phyloP scores from a whole-genome alignment of 1,140 invertebrate genomes.

The Sarcophaga peregrina region DNA sequence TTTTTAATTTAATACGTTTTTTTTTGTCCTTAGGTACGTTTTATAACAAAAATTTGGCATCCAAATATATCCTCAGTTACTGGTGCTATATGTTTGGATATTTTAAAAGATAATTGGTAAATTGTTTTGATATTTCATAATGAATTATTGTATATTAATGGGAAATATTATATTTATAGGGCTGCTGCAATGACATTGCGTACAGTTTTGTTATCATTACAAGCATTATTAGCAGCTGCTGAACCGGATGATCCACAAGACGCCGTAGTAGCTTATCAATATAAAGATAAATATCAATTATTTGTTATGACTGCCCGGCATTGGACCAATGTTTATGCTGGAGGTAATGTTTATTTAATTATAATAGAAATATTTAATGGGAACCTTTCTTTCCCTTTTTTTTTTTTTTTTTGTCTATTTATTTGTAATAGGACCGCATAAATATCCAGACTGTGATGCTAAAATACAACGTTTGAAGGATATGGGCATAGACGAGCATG shows the following conservation, averaged over 20 bases:
- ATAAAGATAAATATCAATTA: conserved; percentile 87
- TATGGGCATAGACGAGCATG: conserved; percentile 89
- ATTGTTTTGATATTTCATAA: conserved; percentile 43
- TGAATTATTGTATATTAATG: background rate
- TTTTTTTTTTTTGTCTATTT: conserved; percentile 36
- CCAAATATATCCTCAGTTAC: conserved; percentile 99
- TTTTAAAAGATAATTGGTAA: conserved; percentile 98
- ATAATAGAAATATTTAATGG: background rate
- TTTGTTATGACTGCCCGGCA: conserved; percentile 91
- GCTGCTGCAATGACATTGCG: conserved; percentile 98
- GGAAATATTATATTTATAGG: conserved; percentile 69
- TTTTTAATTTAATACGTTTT: background rate
- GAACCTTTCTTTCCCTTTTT: conserved; percentile 38
- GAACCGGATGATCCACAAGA: conserved; percentile 97
- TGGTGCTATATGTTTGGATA: conserved; percentile 98
- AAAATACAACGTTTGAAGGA: conserved; percentile 85
- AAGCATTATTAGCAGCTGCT: conserved; percentile 90
- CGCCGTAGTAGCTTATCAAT: conserved; percentile 97
- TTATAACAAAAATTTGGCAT: conserved; percentile 99
- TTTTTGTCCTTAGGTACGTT: conserved; percentile 76
- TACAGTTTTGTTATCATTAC: conserved; percentile 92
- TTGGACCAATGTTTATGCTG: conserved; percentile 96
- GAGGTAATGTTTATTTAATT: conserved; percentile 70
- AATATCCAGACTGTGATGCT: conserved; percentile 80
- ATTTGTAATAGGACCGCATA: conserved; percentile 72